These are phyloP conservation scores for Dinomys branickii DNA, from an alignment of 2,113 vertebrate species.

Conservation along the genomic window DNA sequence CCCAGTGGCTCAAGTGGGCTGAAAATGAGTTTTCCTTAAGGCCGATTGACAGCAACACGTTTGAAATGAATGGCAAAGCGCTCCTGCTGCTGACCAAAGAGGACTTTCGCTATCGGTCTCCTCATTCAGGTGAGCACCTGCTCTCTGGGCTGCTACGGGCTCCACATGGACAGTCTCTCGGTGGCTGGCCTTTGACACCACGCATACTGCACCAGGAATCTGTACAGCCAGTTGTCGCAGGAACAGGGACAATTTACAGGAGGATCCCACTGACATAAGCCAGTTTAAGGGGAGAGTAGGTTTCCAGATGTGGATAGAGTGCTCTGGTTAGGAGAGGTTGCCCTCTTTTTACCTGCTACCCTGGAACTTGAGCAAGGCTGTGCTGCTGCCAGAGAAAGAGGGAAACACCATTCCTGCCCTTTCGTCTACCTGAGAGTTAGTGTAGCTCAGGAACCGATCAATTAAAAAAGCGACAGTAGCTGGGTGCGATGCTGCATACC, in stretches of 20 bases:
- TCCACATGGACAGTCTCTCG: not conserved
- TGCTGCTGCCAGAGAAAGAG: not conserved
- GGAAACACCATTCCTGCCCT: not conserved
- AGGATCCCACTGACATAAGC: not conserved
- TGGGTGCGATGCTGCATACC: not conserved
- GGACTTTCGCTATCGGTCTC: conserved; percentile 97
- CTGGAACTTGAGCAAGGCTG: not conserved
- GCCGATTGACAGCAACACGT: conserved; percentile 94
- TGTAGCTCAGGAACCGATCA: not conserved
- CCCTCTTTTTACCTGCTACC: not conserved
- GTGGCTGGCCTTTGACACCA: not conserved
- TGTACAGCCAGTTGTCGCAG: not conserved
- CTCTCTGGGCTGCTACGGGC: not conserved
- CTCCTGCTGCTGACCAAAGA: conserved; percentile 99
- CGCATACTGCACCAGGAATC: not conserved
- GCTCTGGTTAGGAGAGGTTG: not conserved
- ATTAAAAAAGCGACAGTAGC: not conserved
- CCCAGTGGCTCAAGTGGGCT: conserved; percentile 97
- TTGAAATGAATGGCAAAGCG: conserved; percentile 99
- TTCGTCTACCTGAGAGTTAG: not conserved
- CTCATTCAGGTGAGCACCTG: conserved; percentile 93
- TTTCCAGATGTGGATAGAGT: not conserved
- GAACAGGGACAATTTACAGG: not conserved
- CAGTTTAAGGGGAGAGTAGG: not conserved
- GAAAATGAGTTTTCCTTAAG: conserved; percentile 97